Evolutionary conservation across 2,113 vertebrate genomes (phyloP).

Genomic region (Lampris megalopsis): DNA sequence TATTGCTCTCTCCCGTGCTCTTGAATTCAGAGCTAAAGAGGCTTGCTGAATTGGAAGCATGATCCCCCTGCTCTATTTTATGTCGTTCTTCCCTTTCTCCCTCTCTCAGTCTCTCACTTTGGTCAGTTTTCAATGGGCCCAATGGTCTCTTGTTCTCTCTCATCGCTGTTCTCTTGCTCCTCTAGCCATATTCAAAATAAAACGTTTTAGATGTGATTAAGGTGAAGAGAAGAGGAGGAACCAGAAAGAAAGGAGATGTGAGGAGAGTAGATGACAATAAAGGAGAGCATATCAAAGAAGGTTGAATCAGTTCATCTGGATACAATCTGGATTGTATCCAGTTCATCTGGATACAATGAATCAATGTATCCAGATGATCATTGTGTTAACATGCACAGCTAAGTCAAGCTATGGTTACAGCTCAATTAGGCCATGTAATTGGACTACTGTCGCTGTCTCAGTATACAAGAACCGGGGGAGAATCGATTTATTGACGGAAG

Average conservation of each 20-base stretch:
- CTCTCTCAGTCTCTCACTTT: background rate
- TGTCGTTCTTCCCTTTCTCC: slow-evolving; percentile 1
- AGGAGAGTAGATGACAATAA: slow-evolving; percentile 28
- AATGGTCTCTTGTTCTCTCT: slow-evolving; percentile 21
- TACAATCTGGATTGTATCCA: no score
- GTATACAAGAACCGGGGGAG: no score
- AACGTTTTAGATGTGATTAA: slow-evolving; percentile 64
- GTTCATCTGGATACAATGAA: no score
- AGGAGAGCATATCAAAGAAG: slow-evolving; percentile 22
- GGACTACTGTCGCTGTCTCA: no score
- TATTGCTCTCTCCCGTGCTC: slow-evolving; percentile 9
- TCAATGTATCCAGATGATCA: no score
- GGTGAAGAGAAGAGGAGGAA: slow-evolving; percentile 33
- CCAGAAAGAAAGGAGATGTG: slow-evolving; percentile 29
- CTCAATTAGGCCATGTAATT: no score
- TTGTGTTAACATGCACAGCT: no score
- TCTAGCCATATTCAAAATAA: slow-evolving; percentile 45
- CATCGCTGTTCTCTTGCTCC: slow-evolving; percentile 1
- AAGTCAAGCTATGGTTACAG: no score
- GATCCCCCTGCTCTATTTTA: slow-evolving; percentile 21
- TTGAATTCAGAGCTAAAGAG: slow-evolving; percentile 35
- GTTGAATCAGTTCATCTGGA: no score
- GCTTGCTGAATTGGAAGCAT: slow-evolving; percentile 38
- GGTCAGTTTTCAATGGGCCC: slow-evolving; percentile 41
- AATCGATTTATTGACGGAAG: no score